phyloP scores from a whole-genome alignment of 2,797 vertebrate genomes.

The Sebastes oblongus region DNA sequence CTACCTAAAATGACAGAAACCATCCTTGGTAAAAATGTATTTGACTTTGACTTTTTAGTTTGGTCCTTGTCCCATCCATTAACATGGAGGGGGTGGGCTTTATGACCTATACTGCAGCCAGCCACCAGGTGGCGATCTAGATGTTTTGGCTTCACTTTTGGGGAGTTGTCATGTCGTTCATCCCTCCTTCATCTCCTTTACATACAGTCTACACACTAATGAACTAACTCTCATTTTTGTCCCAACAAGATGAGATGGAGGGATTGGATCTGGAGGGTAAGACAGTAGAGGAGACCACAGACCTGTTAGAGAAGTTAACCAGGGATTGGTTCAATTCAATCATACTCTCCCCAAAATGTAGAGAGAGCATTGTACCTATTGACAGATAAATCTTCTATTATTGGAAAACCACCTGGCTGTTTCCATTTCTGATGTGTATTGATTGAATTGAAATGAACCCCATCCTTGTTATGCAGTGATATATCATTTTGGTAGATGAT shows the following conservation, averaged over 20 bases:
- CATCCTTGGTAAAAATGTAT: no score
- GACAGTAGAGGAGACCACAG: conserved; percentile 50
- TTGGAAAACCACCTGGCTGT: conserved; percentile 5
- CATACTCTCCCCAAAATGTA: background rate
- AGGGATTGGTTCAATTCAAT: conserved; percentile 58
- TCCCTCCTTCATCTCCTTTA: no score
- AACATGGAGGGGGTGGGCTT: no score
- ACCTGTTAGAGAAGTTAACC: conserved; percentile 28
- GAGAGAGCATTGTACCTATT: background rate
- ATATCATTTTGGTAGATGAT: conserved; percentile 55
- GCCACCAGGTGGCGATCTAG: no score
- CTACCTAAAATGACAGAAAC: no score
- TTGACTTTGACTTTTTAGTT: no score
- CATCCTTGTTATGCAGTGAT: conserved; percentile 18
- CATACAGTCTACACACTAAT: conserved; percentile 35
- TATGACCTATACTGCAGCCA: no score
- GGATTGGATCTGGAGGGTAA: conserved; percentile 86
- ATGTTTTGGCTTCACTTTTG: no score
- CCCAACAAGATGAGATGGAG: conserved; percentile 83
- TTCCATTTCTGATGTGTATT: background rate
- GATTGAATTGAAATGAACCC: conserved; percentile 62
- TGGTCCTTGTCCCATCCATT: no score
- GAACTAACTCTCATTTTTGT: conserved; percentile 65
- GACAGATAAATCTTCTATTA: background rate
- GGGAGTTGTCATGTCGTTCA: no score